phyloP scores from a whole-genome alignment of 2,797 vertebrate genomes.

The Ciconia nigra region DNA sequence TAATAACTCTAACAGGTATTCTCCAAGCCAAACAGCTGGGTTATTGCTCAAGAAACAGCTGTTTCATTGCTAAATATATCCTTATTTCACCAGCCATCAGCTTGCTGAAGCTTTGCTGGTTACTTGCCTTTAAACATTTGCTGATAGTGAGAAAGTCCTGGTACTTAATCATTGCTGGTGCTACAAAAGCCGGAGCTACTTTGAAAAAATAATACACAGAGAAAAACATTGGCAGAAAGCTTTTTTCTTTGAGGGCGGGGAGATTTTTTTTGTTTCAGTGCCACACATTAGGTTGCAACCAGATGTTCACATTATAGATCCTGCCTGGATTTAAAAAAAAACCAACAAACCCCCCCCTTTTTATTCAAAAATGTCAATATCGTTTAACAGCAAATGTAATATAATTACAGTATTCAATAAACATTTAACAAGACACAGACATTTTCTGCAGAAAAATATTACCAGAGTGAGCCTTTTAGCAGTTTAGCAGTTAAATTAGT shows the following conservation, averaged over 20 bases:
- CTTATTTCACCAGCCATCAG: conserved; percentile 44
- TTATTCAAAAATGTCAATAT: conserved; percentile 79
- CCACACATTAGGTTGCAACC: conserved; percentile 66
- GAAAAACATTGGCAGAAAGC: conserved; percentile 18
- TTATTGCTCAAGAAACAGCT: conserved; percentile 67
- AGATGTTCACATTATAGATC: conserved; percentile 72
- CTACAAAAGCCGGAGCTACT: conserved; percentile 37
- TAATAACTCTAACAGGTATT: conserved; percentile 64
- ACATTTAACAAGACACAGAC: conserved; percentile 79
- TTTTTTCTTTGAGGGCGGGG: conserved; percentile 30
- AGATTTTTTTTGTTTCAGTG: conserved; percentile 42
- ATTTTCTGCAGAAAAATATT: conserved; percentile 74
- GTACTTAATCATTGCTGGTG: conserved; percentile 57
- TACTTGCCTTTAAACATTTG: conserved; percentile 65
- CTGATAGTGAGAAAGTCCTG: conserved; percentile 63
- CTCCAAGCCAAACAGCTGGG: conserved; percentile 66
- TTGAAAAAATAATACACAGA: conserved; percentile 44
- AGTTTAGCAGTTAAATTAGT: conserved; percentile 79
- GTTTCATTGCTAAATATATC: conserved; percentile 65
- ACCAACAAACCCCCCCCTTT: background rate
- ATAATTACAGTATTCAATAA: conserved; percentile 78
- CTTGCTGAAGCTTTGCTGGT: conserved; percentile 51
- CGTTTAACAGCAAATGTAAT: conserved; percentile 77
- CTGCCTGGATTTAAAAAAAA: conserved; percentile 47
- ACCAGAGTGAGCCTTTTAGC: conserved; percentile 74